Percentiles rank a stretch among this genome's conserved stretches.
Evolutionary conservation across 1,140 invertebrate genomes (phyloP).

Genomic region (Pseudomyrmex sp.): DNA sequence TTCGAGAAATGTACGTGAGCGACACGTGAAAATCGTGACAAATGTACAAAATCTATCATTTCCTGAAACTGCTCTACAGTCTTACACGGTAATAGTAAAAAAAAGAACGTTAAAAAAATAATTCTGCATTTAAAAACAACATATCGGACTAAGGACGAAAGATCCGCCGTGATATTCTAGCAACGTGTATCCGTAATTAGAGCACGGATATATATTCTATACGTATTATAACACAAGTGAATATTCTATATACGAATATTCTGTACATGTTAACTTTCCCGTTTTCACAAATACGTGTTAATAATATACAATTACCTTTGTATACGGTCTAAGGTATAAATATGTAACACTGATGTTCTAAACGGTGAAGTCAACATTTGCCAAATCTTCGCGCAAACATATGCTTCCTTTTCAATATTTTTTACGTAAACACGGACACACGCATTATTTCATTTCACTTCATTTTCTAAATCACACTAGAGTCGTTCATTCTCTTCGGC

Average conservation of each 20-base stretch:
- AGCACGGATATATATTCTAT: constrained; percentile 17
- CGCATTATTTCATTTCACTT: constrained; percentile 6
- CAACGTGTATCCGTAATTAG: constrained; percentile 38
- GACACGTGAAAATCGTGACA: constrained; percentile 15
- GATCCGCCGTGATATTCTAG: constrained; percentile 44
- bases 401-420: not conserved
- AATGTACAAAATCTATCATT: constrained; percentile 46
- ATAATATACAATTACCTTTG: not conserved
- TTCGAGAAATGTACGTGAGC: not conserved
- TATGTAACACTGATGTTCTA: constrained; percentile 15
- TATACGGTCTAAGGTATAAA: constrained; percentile 32
- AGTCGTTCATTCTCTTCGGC: constrained; percentile 78
- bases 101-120: constrained; percentile 43
- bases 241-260: constrained; percentile 35
- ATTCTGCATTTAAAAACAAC: not conserved
- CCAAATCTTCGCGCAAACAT: constrained; percentile 7
- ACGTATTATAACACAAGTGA: constrained; percentile 23
- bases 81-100: constrained; percentile 51
- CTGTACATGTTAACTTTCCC: constrained; percentile 22
- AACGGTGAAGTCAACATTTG: not conserved
- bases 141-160: constrained; percentile 15
- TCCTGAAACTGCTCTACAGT: constrained; percentile 7
- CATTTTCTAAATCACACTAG: constrained; percentile 63
- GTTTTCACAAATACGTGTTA: not conserved
- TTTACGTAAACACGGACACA: constrained; percentile 29